Evolutionary conservation across 2,113 vertebrate species (phyloP), one percentile per base, ranked within the genome.

Genomic region (Dolichallabes microphthalmus): DNA sequence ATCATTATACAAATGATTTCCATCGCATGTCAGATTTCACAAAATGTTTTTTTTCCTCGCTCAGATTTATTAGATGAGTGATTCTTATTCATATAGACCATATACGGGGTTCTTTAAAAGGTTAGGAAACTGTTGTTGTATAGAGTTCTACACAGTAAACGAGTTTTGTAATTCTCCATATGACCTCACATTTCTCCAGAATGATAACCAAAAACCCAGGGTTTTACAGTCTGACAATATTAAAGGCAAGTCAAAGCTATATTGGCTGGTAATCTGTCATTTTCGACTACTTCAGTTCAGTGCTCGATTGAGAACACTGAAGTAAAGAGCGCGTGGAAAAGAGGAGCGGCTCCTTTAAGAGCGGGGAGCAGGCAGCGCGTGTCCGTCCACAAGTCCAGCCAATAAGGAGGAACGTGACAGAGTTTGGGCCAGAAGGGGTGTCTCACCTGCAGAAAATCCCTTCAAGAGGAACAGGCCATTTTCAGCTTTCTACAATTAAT

Each of bases 361-460:
- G 90, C 90, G 77, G 85, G 77, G 87, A 57, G 86, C 80, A 69
- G 78, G 80, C 87, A 90, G 90, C 87, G 86, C 91, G 90, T 90
- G 92, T 91, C 87, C 82, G 61, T 86, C 84, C 88, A 83, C 88
- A 87, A 53, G 78, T 69, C 52, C 88, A 91, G 90, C 94, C 92
- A 94, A 93, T 94, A 93, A 91, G 93, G 88, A 90, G 88, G 90
- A 91, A 91, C 91, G 93, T 80, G 74, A 55, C 68, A 71, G 90
- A 87, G 91, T 91, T 93, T 90, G 90, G 76, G 91, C 83, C 86
- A 90, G 88, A 86, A 85, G 86, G 89, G 83, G 83, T 94, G 90
- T 91, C 94, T 94, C 93, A 95, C 94, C 94, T 95, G 94, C 94
- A 92, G 90, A 69, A 91, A 93, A 92, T 92, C 94, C 85, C 92